Percentiles rank a stretch among this genome's conserved stretches.
These are phyloP conservation scores for Anagyrus pseudococci DNA, from an alignment of 2,888 invertebrate genomes.

Conservation along the genomic window DNA sequence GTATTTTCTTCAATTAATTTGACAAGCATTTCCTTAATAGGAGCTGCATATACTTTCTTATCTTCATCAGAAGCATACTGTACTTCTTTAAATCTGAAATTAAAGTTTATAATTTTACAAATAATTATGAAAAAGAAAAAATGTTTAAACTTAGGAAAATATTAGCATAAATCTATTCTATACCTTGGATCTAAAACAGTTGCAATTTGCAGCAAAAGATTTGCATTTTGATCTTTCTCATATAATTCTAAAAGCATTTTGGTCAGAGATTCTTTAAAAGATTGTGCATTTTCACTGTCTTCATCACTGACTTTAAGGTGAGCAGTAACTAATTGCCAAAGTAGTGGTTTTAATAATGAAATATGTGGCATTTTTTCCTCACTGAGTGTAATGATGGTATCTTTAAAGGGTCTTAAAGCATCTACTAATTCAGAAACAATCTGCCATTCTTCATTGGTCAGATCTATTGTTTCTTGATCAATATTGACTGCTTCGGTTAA, in stretches of 20 bases:
- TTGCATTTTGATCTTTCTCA: conserved; percentile 55
- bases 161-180: neutral
- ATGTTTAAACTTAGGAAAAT: neutral
- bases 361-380: conserved; percentile 64
- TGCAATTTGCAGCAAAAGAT: conserved; percentile 60
- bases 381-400: conserved; percentile 63
- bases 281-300: conserved; percentile 56
- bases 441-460: conserved; percentile 60
- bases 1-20: conserved; percentile 54
- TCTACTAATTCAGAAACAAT: conserved; percentile 60
- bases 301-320: conserved; percentile 60
- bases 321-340: conserved; percentile 63
- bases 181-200: conserved; percentile 63
- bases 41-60: conserved; percentile 54
- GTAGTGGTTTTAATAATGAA: conserved; percentile 63
- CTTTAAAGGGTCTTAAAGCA: conserved; percentile 63
- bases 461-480: conserved; percentile 53
- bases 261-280: conserved; percentile 59
- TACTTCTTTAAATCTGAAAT: conserved; percentile 60
- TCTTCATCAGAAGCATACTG: conserved; percentile 62
- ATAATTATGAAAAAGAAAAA: conserved; percentile 5
- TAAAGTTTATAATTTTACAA: neutral
- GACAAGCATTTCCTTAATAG: conserved; percentile 59
- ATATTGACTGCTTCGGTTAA: conserved; percentile 56
- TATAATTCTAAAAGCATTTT: conserved; percentile 60